Evolutionary conservation across 1,140 invertebrate species (phyloP).

Genomic region (Drosophila suzukii): DNA sequence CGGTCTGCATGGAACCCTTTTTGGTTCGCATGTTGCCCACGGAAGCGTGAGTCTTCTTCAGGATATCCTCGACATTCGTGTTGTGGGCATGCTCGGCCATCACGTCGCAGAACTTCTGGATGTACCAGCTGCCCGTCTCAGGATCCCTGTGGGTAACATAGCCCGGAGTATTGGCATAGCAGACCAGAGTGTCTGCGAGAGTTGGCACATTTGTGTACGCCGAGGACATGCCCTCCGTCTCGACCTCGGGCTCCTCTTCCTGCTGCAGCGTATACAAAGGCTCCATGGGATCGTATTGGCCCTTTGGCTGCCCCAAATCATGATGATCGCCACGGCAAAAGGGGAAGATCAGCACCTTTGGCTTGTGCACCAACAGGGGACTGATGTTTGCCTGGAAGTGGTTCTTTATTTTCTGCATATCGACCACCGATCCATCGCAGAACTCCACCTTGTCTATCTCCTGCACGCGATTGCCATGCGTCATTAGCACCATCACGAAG

Average conservation of each 20-base stretch:
- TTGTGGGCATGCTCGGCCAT: constrained; percentile 89
- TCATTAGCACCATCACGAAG: constrained; percentile 87
- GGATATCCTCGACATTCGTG: constrained; percentile 87
- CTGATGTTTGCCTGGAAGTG: constrained; percentile 88
- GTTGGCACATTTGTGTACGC: constrained; percentile 72
- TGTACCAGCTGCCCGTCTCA: constrained; percentile 89
- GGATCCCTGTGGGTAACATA: constrained; percentile 88
- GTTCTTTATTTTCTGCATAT: constrained; percentile 85
- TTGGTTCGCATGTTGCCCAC: constrained; percentile 25
- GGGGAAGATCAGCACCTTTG: constrained; percentile 93
- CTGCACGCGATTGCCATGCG: constrained; percentile 85
- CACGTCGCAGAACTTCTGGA: constrained; percentile 90
- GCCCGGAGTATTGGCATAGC: constrained; percentile 88
- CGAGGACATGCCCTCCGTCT: constrained; percentile 40
- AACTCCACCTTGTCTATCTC: constrained; percentile 81
- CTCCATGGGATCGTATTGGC: not conserved
- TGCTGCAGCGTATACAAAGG: not conserved
- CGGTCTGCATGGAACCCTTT: constrained; percentile 55
- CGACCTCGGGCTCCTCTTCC: not conserved
- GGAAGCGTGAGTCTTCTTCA: constrained; percentile 86
- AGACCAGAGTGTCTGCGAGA: constrained; percentile 87
- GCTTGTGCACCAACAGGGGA: constrained; percentile 87
- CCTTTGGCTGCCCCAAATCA: constrained; percentile 61
- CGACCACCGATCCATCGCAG: constrained; percentile 84
- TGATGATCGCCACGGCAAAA: constrained; percentile 86